Evolutionary conservation across 2,113 vertebrate species (phyloP).

Genomic region (Silurus meridionalis): DNA sequence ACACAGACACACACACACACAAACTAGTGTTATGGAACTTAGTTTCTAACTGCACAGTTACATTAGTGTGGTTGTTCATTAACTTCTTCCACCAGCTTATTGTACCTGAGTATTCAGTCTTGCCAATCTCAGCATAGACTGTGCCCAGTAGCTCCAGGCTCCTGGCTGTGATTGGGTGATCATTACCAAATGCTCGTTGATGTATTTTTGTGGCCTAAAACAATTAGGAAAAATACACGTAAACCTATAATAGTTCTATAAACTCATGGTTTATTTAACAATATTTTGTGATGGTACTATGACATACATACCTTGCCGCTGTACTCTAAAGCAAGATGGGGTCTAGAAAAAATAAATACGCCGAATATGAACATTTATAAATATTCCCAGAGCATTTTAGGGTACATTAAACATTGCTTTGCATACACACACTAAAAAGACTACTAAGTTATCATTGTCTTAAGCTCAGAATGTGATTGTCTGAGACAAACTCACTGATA

Average conservation of each 20-base stretch:
- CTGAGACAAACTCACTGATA: not conserved
- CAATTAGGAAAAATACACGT: slow-evolving; percentile 10
- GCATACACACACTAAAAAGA: not conserved
- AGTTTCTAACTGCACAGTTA: not conserved
- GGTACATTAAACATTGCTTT: not conserved
- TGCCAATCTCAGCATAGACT: slow-evolving; percentile 76
- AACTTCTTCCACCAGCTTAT: not conserved
- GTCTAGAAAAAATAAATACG: slow-evolving; percentile 63
- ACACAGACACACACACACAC: too few relatives aligned
- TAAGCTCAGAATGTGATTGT: too few relatives aligned
- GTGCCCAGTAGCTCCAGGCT: slow-evolving; percentile 78
- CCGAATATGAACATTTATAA: not conserved
- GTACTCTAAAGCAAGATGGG: slow-evolving; percentile 77
- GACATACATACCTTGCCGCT: slow-evolving; percentile 72
- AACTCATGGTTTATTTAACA: not conserved
- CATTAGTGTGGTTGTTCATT: not conserved
- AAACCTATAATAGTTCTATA: not conserved
- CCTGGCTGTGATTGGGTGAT: slow-evolving; percentile 72
- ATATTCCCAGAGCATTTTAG: not conserved
- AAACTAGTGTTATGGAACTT: not conserved
- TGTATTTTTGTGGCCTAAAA: slow-evolving; percentile 79
- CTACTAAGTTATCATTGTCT: not conserved
- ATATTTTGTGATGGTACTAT: not conserved
- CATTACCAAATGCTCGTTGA: slow-evolving; percentile 74
- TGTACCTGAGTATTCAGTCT: slow-evolving; percentile 79